These are phyloP conservation scores for Tolypeutes matacus DNA, from an alignment of 2,797 vertebrate species.

Conservation along the genomic window DNA sequence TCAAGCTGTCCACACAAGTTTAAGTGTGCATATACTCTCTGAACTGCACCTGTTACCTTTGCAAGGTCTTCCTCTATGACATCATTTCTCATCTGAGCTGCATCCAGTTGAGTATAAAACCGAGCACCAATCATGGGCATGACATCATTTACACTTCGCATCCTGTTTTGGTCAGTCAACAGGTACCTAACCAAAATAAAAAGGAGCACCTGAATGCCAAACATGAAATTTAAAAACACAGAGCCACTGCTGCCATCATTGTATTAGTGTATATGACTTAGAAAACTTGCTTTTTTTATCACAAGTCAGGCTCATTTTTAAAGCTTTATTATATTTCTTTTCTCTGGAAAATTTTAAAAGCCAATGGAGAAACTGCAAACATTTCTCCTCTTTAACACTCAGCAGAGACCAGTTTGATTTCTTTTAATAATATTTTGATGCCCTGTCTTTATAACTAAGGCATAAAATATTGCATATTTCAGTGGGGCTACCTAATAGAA, in stretches of 20 bases:
- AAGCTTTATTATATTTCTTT: constrained; percentile 24
- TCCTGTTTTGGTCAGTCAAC: constrained; percentile 98
- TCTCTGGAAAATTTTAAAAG: constrained; percentile 26
- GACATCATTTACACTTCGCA: constrained; percentile 99
- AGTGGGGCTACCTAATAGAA: constrained; percentile 3
- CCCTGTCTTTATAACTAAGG: background rate
- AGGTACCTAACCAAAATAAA: constrained; percentile 92
- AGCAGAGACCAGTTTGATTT: background rate
- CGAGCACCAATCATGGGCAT: constrained; percentile 99
- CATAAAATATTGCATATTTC: background rate
- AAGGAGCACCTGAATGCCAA: constrained; percentile 63
- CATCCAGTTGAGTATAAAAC: constrained; percentile 99
- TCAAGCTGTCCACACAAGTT: background rate
- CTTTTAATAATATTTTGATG: background rate
- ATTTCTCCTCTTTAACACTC: constrained; percentile 38
- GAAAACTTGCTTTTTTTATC: constrained; percentile 45
- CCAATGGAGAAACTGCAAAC: constrained; percentile 2
- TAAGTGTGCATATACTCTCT: background rate
- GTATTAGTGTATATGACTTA: background rate
- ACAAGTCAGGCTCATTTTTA: constrained; percentile 36
- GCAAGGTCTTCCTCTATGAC: constrained; percentile 99
- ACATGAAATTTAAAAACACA: background rate
- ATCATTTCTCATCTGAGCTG: constrained; percentile 99
- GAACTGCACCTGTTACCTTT: constrained; percentile 90
- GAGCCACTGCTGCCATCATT: background rate